Evolutionary conservation across 2,113 vertebrate genomes (phyloP).

Genomic region (Forbesichthys papilliferus): DNA sequence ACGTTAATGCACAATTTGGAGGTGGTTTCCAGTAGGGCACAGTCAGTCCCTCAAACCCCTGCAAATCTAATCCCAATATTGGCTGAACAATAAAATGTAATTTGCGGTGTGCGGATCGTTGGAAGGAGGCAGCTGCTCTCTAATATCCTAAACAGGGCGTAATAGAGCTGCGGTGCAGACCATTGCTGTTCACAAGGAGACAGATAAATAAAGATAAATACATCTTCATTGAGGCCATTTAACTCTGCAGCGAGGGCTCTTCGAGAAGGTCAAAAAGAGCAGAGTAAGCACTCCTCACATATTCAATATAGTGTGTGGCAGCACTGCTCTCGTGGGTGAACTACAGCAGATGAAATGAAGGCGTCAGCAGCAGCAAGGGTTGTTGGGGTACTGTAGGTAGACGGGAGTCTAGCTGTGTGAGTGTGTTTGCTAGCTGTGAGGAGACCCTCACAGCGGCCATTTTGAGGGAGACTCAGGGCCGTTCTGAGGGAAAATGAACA

Average conservation of each 20-base stretch:
- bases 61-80: conserved; percentile 36
- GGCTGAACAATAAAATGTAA: conserved; percentile 43
- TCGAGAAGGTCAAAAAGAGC: conserved; percentile 54
- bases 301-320: conserved; percentile 61
- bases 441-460: conserved; percentile 70
- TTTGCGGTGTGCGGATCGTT: conserved; percentile 32
- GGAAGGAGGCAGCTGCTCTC: conserved; percentile 30
- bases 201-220: conserved; percentile 46
- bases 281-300: conserved; percentile 66
- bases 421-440: conserved; percentile 65
- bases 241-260: conserved; percentile 47
- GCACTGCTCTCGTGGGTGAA: conserved; percentile 71
- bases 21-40: conserved; percentile 9
- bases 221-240: conserved; percentile 64
- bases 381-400: conserved; percentile 55
- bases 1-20: conserved; percentile 25
- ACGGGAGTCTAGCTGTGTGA: conserved; percentile 69
- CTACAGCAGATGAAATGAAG: conserved; percentile 64
- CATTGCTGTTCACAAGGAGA: conserved; percentile 28
- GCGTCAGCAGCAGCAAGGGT: conserved; percentile 70
- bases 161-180: conserved; percentile 32
- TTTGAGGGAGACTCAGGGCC: conserved; percentile 40
- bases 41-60: conserved; percentile 28
- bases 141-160: conserved; percentile 46
- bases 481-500: conserved; percentile 60